phyloP scores from a whole-genome alignment of 1,140 invertebrate species.

The Philaenus spumarius region DNA sequence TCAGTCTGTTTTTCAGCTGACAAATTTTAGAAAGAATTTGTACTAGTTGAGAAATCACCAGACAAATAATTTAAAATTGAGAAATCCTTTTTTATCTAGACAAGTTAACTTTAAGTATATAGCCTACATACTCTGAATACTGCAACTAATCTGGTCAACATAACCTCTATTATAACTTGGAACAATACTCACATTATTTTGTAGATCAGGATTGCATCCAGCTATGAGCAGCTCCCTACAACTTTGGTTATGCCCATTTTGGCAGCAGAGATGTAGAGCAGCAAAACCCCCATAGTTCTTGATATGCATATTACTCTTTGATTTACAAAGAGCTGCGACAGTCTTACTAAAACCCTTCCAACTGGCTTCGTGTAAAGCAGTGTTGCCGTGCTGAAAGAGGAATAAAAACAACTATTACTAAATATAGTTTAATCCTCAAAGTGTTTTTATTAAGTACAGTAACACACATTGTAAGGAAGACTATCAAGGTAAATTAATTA shows the following conservation, averaged over 20 bases:
- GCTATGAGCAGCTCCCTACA: slow-evolving; percentile 80
- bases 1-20: too few relatives aligned
- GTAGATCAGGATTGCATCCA: slow-evolving; percentile 78
- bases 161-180: too few relatives aligned
- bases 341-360: slow-evolving; percentile 91
- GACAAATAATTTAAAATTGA: too few relatives aligned
- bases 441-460: neutral
- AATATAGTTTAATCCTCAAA: slow-evolving; percentile 1
- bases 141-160: too few relatives aligned
- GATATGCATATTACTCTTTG: slow-evolving; percentile 61
- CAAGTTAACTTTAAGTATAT: too few relatives aligned
- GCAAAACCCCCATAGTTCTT: slow-evolving; percentile 86
- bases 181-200: slow-evolving; percentile 90
- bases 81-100: too few relatives aligned
- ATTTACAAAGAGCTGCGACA: slow-evolving; percentile 63
- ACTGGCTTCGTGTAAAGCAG: slow-evolving; percentile 85
- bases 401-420: neutral
- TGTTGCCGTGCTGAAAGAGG: slow-evolving; percentile 80
- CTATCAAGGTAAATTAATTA: too few relatives aligned
- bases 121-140: too few relatives aligned
- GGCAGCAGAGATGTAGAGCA: slow-evolving; percentile 87
- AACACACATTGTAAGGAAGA: too few relatives aligned
- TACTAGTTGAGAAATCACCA: too few relatives aligned
- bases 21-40: too few relatives aligned
- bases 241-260: slow-evolving; percentile 95